Evolutionary conservation across 2,113 vertebrate genomes (phyloP), one percentile per base, ranked within the genome.

Genomic region (Odontesthes bonariensis): DNA sequence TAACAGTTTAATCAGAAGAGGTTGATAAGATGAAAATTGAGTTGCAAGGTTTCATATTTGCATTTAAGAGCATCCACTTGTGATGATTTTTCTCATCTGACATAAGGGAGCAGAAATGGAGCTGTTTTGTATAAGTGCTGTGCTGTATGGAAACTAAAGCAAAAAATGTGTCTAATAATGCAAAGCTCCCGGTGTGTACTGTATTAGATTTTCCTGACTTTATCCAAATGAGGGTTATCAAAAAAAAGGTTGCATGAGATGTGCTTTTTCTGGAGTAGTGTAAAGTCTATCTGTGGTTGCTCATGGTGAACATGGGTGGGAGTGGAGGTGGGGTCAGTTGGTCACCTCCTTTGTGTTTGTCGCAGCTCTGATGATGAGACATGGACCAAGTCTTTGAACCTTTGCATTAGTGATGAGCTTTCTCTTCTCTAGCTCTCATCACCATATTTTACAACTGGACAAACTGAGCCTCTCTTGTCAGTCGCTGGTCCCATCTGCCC

Each of bases 341-440:
- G 87, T 85, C 88, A 75, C 13, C 62, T 91, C 83, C 73, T 92
- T 92, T 91, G 86, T 92, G 79, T 55, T 61, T 59, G 68, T 63
- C 27, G 70, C 31, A 22, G 67, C 90, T 92, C 84, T 87, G 89
- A 91, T 86, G 90, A 92, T 91, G 90, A 92, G 88, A 92, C 65
- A 38, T n/a, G 55, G 38, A 9, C 77, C 76, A 89, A 83, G 89
- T 84, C 90, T 92, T 92, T 93, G 92, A 93, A 91, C 90, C 85
- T 88, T 80, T 90, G 89, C 88, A 92, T 91, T 40, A 60, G 67
- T 89, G 89, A 92, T 92, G 89, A 90, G 91, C 81, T 56, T 57
- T 83, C 79, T 83, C 79, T 67, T 85, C 79, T 80, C 86, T 79
- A 77, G 77, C 80, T 77, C 80, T 86, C 88, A 87, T 88, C 83